Conservation (phyloP, 2,113 vertebrate species). For the Cebus imitator region DNA sequence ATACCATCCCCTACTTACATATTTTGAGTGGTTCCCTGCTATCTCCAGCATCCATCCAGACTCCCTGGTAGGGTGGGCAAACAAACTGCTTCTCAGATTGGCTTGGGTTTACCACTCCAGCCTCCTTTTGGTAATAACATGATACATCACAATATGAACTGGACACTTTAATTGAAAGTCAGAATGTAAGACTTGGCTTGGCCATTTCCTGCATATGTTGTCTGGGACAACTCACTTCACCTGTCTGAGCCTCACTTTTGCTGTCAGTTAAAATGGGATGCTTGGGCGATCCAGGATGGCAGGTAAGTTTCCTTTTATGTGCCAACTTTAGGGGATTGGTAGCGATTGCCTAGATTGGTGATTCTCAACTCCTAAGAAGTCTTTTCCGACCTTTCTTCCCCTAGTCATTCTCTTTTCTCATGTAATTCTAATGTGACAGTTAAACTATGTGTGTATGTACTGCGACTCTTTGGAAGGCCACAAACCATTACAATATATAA, state of each 20-base stretch:
- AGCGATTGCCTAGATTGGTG: background rate
- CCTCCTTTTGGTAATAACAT: background rate
- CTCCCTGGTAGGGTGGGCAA: background rate
- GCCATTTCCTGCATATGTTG: background rate
- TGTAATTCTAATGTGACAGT: background rate
- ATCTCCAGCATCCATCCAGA: background rate
- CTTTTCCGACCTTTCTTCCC: background rate
- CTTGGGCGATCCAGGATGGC: background rate
- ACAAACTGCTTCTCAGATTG: background rate
- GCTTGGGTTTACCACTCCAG: background rate
- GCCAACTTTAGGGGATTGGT: background rate
- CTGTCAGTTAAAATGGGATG: background rate
- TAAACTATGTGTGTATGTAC: background rate
- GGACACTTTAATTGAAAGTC: background rate
- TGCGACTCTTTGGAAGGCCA: background rate
- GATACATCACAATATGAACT: background rate
- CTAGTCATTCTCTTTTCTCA: background rate
- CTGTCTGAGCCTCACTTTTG: background rate
- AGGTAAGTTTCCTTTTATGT: background rate
- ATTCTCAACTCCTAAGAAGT: background rate
- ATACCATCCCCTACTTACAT: background rate
- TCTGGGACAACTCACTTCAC: background rate
- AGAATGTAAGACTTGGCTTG: conserved; percentile 33
- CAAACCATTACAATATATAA: background rate
- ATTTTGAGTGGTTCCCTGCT: background rate